Evolutionary conservation across 2,888 invertebrate genomes (phyloP).

Genomic region (Xylocampa areola): DNA sequence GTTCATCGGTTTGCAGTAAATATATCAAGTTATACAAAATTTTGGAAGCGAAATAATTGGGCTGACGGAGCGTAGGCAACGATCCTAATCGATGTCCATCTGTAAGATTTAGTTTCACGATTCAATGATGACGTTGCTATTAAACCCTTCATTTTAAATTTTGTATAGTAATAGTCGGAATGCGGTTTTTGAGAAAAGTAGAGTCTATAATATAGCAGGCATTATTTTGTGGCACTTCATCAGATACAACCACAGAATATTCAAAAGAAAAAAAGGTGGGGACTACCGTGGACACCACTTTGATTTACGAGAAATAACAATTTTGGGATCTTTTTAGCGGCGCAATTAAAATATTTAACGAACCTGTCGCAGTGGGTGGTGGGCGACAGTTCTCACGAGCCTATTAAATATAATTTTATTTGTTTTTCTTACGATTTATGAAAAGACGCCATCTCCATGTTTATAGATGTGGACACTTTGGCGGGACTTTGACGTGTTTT

Average conservation of each 20-base stretch:
- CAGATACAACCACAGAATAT: conserved; percentile 48
- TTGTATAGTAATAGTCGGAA: conserved; percentile 14
- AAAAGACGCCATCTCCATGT: conserved; percentile 65
- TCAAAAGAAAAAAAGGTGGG: conserved; percentile 51
- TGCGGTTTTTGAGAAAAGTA: conserved; percentile 28
- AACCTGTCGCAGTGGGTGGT: conserved; percentile 87
- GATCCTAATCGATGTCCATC: conserved; percentile 81
- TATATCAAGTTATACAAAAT: conserved; percentile 80
- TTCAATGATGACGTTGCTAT: conserved; percentile 67
- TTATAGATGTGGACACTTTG: conserved; percentile 71
- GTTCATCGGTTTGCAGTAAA: conserved; percentile 81
- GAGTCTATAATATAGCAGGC: conserved; percentile 19
- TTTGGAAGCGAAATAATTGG: conserved; percentile 76
- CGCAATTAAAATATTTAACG: conserved; percentile 89
- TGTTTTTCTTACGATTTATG: conserved; percentile 79
- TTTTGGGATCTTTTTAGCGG: conserved; percentile 83
- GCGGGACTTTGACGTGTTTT: conserved; percentile 66
- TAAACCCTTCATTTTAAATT: conserved; percentile 26
- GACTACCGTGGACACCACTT: conserved; percentile 83
- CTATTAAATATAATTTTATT: conserved; percentile 89
- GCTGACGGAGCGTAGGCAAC: conserved; percentile 83
- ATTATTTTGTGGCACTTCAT: conserved; percentile 56
- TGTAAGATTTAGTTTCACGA: conserved; percentile 78
- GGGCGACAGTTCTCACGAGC: conserved; percentile 88
- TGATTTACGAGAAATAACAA: conserved; percentile 88